A percentile compares a stretch with the other conserved stretches of the same genome.
Conservation (phyloP, 2,888 invertebrate species). For the Lymantria dispar region DNA sequence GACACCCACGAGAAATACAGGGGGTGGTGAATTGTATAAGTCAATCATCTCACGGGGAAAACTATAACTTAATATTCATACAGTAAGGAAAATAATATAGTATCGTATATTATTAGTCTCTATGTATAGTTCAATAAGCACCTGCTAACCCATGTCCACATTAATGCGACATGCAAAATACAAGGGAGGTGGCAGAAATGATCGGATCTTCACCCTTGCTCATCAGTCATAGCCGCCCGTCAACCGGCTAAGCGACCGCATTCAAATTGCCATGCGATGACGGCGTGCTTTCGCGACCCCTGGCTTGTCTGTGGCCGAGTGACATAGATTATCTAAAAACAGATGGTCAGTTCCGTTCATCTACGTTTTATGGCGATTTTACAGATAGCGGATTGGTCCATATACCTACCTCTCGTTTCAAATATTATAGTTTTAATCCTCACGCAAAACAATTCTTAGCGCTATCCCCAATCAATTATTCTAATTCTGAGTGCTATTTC, state of each 20-base stretch:
- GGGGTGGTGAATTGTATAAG: background rate
- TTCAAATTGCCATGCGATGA: slow-evolving; percentile 81
- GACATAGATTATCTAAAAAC: slow-evolving; percentile 36
- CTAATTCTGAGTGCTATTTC: too few species aligned
- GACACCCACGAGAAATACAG: background rate
- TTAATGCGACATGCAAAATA: slow-evolving; percentile 67
- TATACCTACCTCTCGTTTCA: background rate
- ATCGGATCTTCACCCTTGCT: slow-evolving; percentile 79
- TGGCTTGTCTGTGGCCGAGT: slow-evolving; percentile 62
- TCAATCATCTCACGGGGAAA: too few species aligned
- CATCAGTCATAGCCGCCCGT: slow-evolving; percentile 77
- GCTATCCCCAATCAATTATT: too few species aligned
- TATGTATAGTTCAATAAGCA: slow-evolving; percentile 41
- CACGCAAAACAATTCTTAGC: too few species aligned
- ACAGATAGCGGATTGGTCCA: too few species aligned
- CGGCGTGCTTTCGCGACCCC: slow-evolving; percentile 78
- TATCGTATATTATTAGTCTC: slow-evolving; percentile 13
- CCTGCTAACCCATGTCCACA: slow-evolving; percentile 58
- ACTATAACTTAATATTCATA: too few species aligned
- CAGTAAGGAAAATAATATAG: too few species aligned
- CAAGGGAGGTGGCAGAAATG: slow-evolving; percentile 66
- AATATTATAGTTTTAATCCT: too few species aligned
- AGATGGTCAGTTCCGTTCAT: background rate
- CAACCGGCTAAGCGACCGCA: slow-evolving; percentile 78
- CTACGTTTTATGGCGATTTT: background rate